Percentiles rank a stretch among this genome's conserved stretches.
phyloP scores from a whole-genome alignment of 2,113 vertebrate genomes.

The Hoplias malabaricus region DNA sequence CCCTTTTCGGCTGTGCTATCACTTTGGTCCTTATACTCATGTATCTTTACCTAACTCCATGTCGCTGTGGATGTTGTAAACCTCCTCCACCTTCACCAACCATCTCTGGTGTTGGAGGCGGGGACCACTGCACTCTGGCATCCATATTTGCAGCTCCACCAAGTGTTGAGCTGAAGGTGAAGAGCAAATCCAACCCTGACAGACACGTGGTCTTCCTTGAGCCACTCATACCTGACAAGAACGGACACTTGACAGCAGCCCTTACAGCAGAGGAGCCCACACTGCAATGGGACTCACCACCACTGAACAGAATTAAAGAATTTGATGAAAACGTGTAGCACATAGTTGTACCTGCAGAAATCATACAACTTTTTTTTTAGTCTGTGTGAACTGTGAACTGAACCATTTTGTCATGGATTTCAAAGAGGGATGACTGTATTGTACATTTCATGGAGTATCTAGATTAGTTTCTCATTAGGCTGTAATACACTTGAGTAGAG shows the following conservation, averaged over 20 bases:
- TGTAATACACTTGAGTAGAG: background rate
- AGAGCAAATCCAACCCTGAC: conserved; percentile 71
- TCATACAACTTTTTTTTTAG: background rate
- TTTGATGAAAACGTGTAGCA: conserved; percentile 2
- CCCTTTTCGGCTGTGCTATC: conserved; percentile 86
- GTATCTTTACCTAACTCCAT: conserved; percentile 91
- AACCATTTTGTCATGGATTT: conserved; percentile 58
- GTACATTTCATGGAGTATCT: background rate
- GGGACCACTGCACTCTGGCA: conserved; percentile 49
- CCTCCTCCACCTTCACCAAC: conserved; percentile 58
- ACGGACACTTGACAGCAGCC: conserved; percentile 71
- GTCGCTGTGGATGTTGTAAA: conserved; percentile 80
- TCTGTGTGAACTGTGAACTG: conserved; percentile 73
- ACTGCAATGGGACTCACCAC: conserved; percentile 69
- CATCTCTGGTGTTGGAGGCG: conserved; percentile 42
- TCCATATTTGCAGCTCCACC: conserved; percentile 56
- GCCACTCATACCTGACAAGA: conserved; percentile 77
- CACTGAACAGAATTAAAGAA: conserved; percentile 68
- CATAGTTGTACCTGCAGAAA: background rate
- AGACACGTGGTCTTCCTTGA: conserved; percentile 88
- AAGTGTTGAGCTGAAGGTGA: conserved; percentile 50
- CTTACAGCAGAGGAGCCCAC: conserved; percentile 57
- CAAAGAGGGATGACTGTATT: background rate
- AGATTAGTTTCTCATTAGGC: background rate
- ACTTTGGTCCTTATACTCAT: conserved; percentile 84